Evolutionary conservation across 2,888 invertebrate species (phyloP), one percentile per base, ranked within the genome.

Genomic region (Thera britannica): DNA sequence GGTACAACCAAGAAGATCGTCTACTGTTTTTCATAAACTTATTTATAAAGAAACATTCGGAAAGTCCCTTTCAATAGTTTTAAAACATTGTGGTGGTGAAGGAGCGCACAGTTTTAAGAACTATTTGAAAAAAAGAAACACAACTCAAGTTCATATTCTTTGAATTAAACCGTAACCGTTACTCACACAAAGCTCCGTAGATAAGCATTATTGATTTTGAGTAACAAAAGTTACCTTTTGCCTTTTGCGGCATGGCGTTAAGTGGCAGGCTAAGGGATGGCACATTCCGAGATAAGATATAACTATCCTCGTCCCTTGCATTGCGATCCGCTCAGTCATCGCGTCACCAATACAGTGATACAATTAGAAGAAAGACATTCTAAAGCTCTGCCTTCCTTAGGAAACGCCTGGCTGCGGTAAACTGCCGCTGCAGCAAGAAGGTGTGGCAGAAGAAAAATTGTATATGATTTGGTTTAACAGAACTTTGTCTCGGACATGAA

Each of bases 231-330:
- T 83, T 78, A 77, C 72, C 85, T 89, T 76, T 91, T 88, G 88
- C 72, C 85, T 89, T 76, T 91, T 88, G 88, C 86, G 82, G 82
- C 81, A 73, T 78, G 77, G 84, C 89, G 86, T 84, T 90, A 90
- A 91, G 91, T 91, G 90, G 88, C 83, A 79, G 79, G 87, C 86
- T 85, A 86, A 84, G 87, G 88, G 88, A 85, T 88, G 86, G 85
- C 88, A 87, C 92, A 93, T 93, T 93, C 92, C 77, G 59, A 91
- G 90, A 92, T 90, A 91, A 92, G 90, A 92, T 90, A 91, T 91
- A 90, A 90, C 69, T 70, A 79, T 77, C 77, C 73, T 77, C 72
- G 76, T 74, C 77, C 76, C 74, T 72, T 79, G 84, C 90, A 92
- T 91, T 88, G 87, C 90, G 84, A 88, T 86, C 82, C 79, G 84